Evolutionary conservation across 2,797 vertebrate genomes (phyloP), one percentile per base, ranked within the genome.

Genomic region (Muraenolepis orangiensis): DNA sequence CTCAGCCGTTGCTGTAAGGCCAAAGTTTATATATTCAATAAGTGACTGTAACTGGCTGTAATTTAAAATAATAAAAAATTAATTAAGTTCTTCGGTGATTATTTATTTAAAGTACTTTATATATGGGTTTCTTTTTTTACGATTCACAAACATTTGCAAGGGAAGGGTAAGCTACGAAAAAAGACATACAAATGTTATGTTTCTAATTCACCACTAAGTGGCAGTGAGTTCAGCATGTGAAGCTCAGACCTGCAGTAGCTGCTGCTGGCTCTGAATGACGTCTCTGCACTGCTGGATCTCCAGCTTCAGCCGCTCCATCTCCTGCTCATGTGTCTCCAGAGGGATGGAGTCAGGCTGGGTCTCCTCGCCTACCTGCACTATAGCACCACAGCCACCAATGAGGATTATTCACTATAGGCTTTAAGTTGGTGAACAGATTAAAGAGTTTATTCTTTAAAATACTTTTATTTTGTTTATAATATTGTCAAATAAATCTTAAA

Each of bases 231-330:
- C 12, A 0, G 23, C 7, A 11, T 11, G 69, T 64, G 34, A 66
- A 23, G 8, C 8, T 40, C 40, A 69, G 87, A 98, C 98, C 95
- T 99, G 96, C 67, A 98, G 87, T 67, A 97, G 94, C 57, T 96
- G 96, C 81, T 99, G 97, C 75, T 99, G 98, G 66, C 94, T 95
- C 86, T 94, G 95, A 85, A 99, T 97, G 79, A 96, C 96, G 87
- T 99, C 96, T 90, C 94, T 98, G 87, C 95, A 98, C 3, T 97
- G 95, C 70, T 96, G 96, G 84, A 98, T 96, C 90, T 99, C 97
- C 75, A 93, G 74, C 81, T 94, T 95, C 0, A 99, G 90, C 80
- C 93, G 94, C 85, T 94, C 94, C 70, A 95, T 94, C 90, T 98
- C 96, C 75, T 96, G 92, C 71, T 96, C 94, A 0, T 96, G 95